These are phyloP conservation scores for Chloroclysta siterata DNA, from an alignment of 2,888 invertebrate genomes.

Conservation along the genomic window DNA sequence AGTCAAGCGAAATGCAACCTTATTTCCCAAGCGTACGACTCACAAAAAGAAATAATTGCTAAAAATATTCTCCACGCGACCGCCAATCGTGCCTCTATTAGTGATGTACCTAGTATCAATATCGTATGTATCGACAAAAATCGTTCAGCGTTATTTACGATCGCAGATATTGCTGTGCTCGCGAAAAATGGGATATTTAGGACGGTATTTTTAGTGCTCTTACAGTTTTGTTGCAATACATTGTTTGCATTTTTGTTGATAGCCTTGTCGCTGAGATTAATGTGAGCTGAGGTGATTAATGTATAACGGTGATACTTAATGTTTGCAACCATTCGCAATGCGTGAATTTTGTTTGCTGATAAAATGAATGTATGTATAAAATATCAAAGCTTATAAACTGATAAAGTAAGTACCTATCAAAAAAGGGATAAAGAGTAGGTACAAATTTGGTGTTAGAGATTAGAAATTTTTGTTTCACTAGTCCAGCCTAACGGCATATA, in stretches of 20 bases:
- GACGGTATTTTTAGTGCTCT: slow-evolving; percentile 19
- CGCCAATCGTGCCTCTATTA: slow-evolving; percentile 33
- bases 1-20: slow-evolving; percentile 27
- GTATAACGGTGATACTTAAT: neutral
- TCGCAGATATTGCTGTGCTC: slow-evolving; percentile 23
- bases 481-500: no score
- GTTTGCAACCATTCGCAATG: neutral
- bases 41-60: slow-evolving; percentile 25
- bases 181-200: slow-evolving; percentile 17
- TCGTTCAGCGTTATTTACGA: slow-evolving; percentile 31
- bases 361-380: neutral
- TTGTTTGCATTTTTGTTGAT: slow-evolving; percentile 15
- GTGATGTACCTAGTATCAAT: slow-evolving; percentile 29
- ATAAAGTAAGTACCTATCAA: no score
- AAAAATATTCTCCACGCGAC: slow-evolving; percentile 31
- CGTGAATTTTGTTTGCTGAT: neutral
- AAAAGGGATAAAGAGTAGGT: no score
- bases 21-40: slow-evolving; percentile 21
- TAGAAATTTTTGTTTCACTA: no score
- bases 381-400: no score
- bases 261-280: slow-evolving; percentile 8
- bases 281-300: slow-evolving; percentile 12
- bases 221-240: slow-evolving; percentile 13
- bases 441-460: no score
- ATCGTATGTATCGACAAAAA: slow-evolving; percentile 26